Evolutionary conservation across 1,140 invertebrate species (phyloP).

Genomic region (Lerema accius): DNA sequence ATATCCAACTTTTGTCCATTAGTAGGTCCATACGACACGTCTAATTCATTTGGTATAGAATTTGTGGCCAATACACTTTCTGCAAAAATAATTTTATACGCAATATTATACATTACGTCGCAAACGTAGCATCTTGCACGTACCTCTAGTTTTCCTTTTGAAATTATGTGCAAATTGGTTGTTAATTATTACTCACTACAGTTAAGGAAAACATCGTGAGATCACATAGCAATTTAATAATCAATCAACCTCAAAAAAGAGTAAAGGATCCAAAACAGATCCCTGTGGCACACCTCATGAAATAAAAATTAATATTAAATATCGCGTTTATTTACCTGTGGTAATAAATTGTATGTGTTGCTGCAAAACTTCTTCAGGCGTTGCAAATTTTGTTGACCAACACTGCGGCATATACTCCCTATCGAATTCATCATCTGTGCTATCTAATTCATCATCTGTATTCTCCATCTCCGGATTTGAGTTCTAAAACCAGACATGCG

Average conservation of each 20-base stretch:
- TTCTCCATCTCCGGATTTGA: not conserved
- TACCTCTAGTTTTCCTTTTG: too few relatives aligned
- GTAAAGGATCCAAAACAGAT: too few relatives aligned
- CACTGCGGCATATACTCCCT: conserved; percentile 70
- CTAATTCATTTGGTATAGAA: conserved; percentile 78
- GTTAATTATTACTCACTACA: too few relatives aligned
- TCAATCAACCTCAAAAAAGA: too few relatives aligned
- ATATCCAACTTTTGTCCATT: conserved; percentile 85
- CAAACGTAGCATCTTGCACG: too few relatives aligned
- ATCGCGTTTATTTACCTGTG: conserved; percentile 57
- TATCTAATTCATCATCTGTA: conserved; percentile 30
- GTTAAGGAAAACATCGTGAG: too few relatives aligned
- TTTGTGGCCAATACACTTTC: conserved; percentile 69
- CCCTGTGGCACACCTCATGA: too few relatives aligned
- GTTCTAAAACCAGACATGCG: not conserved
- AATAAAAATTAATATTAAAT: too few relatives aligned
- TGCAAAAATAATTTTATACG: conserved; percentile 56
- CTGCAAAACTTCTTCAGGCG: conserved; percentile 59
- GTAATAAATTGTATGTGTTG: conserved; percentile 64
- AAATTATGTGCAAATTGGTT: too few relatives aligned
- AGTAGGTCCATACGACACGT: conserved; percentile 84
- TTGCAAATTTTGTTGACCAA: conserved; percentile 70
- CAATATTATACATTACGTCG: too few relatives aligned
- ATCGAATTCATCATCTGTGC: conserved; percentile 51
- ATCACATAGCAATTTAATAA: too few relatives aligned